Evolutionary conservation across 2,888 invertebrate species (phyloP), one percentile per base, ranked within the genome.

Genomic region (Listrodromus nycthemerus): DNA sequence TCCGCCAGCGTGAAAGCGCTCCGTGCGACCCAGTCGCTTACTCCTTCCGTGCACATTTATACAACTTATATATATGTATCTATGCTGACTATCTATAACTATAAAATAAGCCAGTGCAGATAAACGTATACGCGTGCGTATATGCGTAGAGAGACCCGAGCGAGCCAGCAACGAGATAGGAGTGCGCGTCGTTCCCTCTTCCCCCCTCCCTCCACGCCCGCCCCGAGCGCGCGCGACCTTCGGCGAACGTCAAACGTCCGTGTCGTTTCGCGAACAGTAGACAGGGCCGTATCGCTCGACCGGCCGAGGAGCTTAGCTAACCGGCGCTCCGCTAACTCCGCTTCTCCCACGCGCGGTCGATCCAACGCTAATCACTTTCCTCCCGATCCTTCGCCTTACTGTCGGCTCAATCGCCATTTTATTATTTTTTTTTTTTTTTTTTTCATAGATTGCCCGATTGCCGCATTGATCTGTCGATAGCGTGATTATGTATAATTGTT

Each of bases 161-260:
- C 16, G 71, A 80, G 63, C 55, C 41, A 66, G 50, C 66, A 58
- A 61, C 66, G 65, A 61, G 55, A 33, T 74, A 70, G 66, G 27
- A 67, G 61, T 48, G 63, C 52, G 48, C 76, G 52, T 67, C 65
- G 24, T 66, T 74, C 33, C 70, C 52, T 69, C 19, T 19, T 76
- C 55, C 74, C 58, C 55, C 30, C 33, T 63, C 45, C n/a, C 16
- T 80, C 65, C 33, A 16, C 27, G 13, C 55, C 37, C 69, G 48
- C 27, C n/a, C 55, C 48, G 52, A 19, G 37, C 45, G 61, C 69
- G 30, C 52, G 65, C 91, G 92, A 92, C 92, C 93, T 93, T 93
- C 93, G 88, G 89, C 90, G 92, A 92, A 93, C 92, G 92, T 93
- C 92, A 92, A 93, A 92, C 89, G 91, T 90, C 90, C 91, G 89